Conservation (phyloP, 1,140 invertebrate species). For the Zaprionus taronus region DNA sequence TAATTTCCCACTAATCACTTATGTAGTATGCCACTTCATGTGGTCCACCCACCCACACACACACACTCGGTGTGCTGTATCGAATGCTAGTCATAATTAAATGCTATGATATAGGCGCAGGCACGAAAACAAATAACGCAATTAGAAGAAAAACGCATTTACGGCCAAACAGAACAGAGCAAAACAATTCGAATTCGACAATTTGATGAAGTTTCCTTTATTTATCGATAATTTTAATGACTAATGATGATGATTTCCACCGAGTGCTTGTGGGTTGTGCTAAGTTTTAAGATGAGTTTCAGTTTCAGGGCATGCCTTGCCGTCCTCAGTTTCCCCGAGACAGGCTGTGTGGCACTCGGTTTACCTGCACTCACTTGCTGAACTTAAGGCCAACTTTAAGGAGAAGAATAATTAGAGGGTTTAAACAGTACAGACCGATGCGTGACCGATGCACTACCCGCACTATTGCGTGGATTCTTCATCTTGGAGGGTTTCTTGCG, state of each 20-base stretch:
- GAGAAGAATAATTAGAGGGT: not conserved
- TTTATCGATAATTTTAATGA: conserved; percentile 59
- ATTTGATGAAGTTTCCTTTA: conserved; percentile 55
- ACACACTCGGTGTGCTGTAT: conserved; percentile 13
- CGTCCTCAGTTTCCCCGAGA: conserved; percentile 1
- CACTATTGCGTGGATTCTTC: conserved; percentile 68
- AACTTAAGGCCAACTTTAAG: conserved; percentile 66
- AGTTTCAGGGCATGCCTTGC: conserved; percentile 7
- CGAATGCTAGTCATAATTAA: conserved; percentile 54
- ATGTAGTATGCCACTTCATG: conserved; percentile 7
- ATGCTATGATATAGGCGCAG: conserved; percentile 19
- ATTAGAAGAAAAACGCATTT: conserved; percentile 18
- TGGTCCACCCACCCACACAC: conserved; percentile 14
- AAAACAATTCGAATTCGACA: conserved; percentile 8
- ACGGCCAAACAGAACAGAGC: not conserved
- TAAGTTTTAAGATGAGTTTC: conserved; percentile 37
- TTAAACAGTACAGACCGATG: not conserved
- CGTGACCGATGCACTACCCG: conserved; percentile 45
- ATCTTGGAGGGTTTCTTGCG: conserved; percentile 78
- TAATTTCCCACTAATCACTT: conserved; percentile 56
- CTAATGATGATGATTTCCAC: conserved; percentile 52
- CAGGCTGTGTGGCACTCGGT: conserved; percentile 36
- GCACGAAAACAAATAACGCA: conserved; percentile 23
- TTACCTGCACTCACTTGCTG: conserved; percentile 65
- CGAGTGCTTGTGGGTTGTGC: conserved; percentile 25